phyloP scores from a whole-genome alignment of 2,797 vertebrate species.

The Gallirallus australis region DNA sequence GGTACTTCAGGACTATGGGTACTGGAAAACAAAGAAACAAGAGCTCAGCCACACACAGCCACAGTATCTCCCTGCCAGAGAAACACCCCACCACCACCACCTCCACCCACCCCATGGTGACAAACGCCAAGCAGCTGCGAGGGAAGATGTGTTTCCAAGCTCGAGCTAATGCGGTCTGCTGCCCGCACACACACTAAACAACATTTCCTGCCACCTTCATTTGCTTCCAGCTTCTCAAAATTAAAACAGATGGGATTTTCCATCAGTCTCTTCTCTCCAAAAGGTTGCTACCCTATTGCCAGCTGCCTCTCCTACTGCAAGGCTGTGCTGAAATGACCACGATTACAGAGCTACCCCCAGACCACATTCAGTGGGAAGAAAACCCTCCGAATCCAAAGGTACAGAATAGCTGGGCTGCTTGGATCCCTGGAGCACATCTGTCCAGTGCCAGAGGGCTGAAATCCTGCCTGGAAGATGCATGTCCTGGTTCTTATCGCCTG shows the following conservation, averaged over 20 bases:
- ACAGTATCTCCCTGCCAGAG: not conserved
- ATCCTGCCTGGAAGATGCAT: not conserved
- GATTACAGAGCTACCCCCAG: not conserved
- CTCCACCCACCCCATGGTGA: not conserved
- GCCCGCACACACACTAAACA: not conserved
- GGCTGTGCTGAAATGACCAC: not conserved
- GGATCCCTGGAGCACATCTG: not conserved
- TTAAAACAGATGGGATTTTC: conserved; percentile 70
- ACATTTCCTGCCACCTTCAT: conserved; percentile 42
- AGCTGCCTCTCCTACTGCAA: not conserved
- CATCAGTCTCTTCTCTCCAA: not conserved
- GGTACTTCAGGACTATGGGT: conserved; percentile 91
- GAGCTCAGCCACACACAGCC: not conserved
- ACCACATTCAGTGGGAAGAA: not conserved
- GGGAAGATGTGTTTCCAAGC: not conserved
- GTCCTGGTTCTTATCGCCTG: not conserved
- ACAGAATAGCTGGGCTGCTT: not conserved
- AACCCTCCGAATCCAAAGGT: not conserved
- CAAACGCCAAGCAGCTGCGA: not conserved
- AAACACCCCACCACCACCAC: not conserved
- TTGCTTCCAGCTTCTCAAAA: conserved; percentile 62
- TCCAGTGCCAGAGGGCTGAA: not conserved
- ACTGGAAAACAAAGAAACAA: conserved; percentile 80
- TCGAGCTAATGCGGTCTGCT: not conserved
- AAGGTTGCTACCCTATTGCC: not conserved